phyloP scores from a whole-genome alignment of 2,797 vertebrate species.

The Telmatherina bonti region DNA sequence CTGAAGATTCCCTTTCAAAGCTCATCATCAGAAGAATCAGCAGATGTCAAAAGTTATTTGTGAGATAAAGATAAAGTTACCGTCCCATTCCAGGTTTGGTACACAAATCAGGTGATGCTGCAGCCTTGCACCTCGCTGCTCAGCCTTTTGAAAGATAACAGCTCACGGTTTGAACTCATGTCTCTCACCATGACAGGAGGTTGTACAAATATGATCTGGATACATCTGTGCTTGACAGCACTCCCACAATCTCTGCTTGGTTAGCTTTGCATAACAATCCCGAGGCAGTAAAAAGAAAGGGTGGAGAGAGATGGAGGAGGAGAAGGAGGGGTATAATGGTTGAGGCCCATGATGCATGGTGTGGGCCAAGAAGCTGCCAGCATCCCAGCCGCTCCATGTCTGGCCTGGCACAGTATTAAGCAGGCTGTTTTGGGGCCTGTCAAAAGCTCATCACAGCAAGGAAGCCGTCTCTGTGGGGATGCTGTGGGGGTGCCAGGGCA shows the following conservation, averaged over 20 bases:
- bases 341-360: constrained; percentile 73
- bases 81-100: constrained; percentile 45
- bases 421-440: constrained; percentile 83
- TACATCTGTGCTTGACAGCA: constrained; percentile 74
- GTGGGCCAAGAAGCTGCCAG: constrained; percentile 88
- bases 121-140: constrained; percentile 52
- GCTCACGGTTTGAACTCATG: constrained; percentile 44
- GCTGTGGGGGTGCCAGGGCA: constrained; percentile 81
- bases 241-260: constrained; percentile 75
- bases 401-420: constrained; percentile 85
- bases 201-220: constrained; percentile 70
- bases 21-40: constrained; percentile 33
- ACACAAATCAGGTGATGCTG: constrained; percentile 41
- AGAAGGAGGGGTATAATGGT: constrained; percentile 67
- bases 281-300: constrained; percentile 69
- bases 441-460: constrained; percentile 86
- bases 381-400: constrained; percentile 81
- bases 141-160: constrained; percentile 52
- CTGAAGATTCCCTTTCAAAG: background rate
- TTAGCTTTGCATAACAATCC: constrained; percentile 84
- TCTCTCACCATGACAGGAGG: constrained; percentile 47
- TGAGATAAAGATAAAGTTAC: constrained; percentile 43
- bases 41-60: constrained; percentile 61
- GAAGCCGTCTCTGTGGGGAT: constrained; percentile 85
- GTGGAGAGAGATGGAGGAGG: constrained; percentile 42